A percentile compares a stretch with the other conserved stretches of the same genome.
Evolutionary conservation across 1,140 invertebrate species (phyloP).

Genomic region (Palaemon carinicauda): DNA sequence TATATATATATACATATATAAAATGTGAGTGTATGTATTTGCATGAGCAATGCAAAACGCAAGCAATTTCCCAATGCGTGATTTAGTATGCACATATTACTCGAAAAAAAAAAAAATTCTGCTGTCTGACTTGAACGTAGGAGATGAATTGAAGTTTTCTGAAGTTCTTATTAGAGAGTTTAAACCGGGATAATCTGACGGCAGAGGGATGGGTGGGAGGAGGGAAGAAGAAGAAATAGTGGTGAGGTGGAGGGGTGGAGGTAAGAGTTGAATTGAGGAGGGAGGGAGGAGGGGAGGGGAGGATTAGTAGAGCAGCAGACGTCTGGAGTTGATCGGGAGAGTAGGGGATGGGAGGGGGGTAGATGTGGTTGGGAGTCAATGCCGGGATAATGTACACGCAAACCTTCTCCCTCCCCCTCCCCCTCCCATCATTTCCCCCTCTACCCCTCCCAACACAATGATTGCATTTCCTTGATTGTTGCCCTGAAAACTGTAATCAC

Average conservation of each 20-base stretch:
- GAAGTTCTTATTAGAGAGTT: too few relatives aligned
- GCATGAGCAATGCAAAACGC: too few relatives aligned
- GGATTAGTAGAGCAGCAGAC: not conserved
- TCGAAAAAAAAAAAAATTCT: too few relatives aligned
- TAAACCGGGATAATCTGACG: not conserved
- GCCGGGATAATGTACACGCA: constrained; percentile 8
- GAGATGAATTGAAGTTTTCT: too few relatives aligned
- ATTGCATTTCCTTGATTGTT: constrained; percentile 36
- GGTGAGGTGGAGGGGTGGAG: not conserved
- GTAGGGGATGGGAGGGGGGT: not conserved
- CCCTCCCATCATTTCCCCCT: too few relatives aligned
- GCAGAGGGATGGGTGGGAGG: not conserved
- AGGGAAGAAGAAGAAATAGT: not conserved
- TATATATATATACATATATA: too few relatives aligned
- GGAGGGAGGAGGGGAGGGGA: not conserved
- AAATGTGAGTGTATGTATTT: too few relatives aligned
- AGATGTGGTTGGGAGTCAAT: not conserved
- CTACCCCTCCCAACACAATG: not conserved
- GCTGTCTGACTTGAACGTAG: too few relatives aligned
- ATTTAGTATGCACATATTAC: too few relatives aligned
- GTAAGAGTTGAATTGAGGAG: not conserved
- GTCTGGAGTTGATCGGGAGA: not conserved
- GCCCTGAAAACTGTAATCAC: constrained; percentile 40
- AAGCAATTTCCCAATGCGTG: too few relatives aligned
- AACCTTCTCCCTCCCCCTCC: not conserved